A percentile compares a stretch with the other conserved stretches of the same genome.
Conservation (phyloP, 2,888 invertebrate genomes). For the Lasioglossum oenotherae region DNA sequence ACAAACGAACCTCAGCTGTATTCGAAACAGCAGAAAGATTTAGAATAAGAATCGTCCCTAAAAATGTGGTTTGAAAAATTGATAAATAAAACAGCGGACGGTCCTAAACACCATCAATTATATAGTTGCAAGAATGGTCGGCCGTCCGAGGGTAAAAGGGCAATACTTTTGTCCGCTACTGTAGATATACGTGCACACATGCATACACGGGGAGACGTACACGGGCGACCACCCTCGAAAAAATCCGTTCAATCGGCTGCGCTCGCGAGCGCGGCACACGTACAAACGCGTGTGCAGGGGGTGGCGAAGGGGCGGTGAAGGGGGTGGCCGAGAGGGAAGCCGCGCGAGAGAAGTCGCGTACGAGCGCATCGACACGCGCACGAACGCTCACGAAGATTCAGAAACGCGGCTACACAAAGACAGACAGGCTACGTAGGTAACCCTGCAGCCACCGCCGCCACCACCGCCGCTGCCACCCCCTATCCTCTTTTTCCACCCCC, state of each 20-base stretch:
- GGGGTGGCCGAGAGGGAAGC: not conserved
- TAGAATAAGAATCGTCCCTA: too few species aligned
- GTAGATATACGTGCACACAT: conserved; percentile 18
- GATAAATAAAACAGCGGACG: not conserved
- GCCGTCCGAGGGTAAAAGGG: not conserved
- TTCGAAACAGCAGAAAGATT: not conserved
- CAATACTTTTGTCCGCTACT: not conserved
- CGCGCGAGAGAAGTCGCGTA: conserved; percentile 23
- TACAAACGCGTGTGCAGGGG: conserved; percentile 44
- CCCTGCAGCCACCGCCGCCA: conserved; percentile 67
- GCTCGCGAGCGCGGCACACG: conserved; percentile 30
- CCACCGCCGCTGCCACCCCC: conserved; percentile 27
- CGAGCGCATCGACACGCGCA: conserved; percentile 29
- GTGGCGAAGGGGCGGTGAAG: not conserved
- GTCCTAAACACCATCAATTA: not conserved
- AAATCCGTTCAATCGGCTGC: conserved; percentile 72
- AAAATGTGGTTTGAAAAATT: not conserved
- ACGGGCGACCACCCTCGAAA: conserved; percentile 66
- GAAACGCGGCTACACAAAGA: conserved; percentile 72
- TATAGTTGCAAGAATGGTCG: not conserved
- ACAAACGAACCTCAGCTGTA: too few species aligned
- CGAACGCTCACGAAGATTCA: conserved; percentile 63
- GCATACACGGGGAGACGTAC: conserved; percentile 38
- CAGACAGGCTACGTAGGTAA: conserved; percentile 71
- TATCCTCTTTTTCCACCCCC: conserved; percentile 20